Evolutionary conservation across 2,113 vertebrate species (phyloP).

Genomic region (Bufo bufo): DNA sequence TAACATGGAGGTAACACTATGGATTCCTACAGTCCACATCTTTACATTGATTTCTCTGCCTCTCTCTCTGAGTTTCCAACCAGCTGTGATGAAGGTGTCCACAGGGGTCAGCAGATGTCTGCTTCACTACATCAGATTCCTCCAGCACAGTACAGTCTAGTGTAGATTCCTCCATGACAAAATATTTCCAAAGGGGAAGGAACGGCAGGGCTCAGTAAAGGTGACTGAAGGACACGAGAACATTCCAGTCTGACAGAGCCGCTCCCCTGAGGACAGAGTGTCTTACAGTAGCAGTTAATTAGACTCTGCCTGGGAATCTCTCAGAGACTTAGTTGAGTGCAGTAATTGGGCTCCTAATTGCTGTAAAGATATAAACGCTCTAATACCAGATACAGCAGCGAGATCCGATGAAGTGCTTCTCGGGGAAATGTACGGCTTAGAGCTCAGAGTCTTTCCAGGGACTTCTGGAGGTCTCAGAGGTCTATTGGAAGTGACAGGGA

Average conservation of each 20-base stretch:
- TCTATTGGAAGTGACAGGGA: background rate
- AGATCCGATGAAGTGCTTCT: background rate
- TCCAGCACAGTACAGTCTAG: background rate
- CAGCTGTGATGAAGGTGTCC: background rate
- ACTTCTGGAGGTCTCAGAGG: background rate
- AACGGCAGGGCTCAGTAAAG: background rate
- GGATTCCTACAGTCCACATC: too few relatives aligned
- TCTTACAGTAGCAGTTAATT: constrained; percentile 1
- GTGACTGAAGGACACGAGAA: background rate
- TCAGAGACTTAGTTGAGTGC: background rate
- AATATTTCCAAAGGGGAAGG: background rate
- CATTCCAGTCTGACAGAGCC: background rate
- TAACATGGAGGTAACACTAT: too few relatives aligned
- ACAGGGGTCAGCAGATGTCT: background rate
- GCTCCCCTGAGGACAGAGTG: background rate
- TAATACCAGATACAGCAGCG: background rate
- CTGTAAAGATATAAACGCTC: background rate
- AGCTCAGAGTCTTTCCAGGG: background rate
- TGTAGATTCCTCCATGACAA: background rate
- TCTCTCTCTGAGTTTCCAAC: background rate
- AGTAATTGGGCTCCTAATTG: background rate
- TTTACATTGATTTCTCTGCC: too few relatives aligned
- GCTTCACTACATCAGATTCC: background rate
- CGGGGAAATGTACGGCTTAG: too few relatives aligned
- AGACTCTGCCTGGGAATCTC: background rate